Conservation (phyloP, 2,113 vertebrate genomes). For the Petaurus breviceps region DNA sequence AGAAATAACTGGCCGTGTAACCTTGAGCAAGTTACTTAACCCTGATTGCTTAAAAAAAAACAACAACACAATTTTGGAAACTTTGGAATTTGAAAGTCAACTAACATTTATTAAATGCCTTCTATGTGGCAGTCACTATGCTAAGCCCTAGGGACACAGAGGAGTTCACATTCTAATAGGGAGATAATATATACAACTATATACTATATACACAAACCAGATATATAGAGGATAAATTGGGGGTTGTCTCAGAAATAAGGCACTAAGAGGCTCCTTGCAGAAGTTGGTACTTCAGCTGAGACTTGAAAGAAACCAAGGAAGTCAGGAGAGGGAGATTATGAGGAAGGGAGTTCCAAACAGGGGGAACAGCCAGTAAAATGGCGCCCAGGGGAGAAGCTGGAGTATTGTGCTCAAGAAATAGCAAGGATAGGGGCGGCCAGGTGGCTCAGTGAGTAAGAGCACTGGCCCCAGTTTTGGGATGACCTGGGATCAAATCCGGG, state of each 20-base stretch:
- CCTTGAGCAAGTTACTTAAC: too few species aligned
- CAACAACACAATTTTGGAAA: not conserved
- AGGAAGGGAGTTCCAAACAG: not conserved
- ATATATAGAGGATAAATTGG: not conserved
- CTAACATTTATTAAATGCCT: not conserved
- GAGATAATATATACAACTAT: not conserved
- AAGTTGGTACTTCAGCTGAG: not conserved
- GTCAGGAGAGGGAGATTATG: not conserved
- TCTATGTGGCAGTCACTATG: not conserved
- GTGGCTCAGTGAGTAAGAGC: too few species aligned
- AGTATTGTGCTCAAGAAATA: not conserved
- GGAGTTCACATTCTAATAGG: not conserved
- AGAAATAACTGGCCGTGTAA: too few species aligned
- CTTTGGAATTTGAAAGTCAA: not conserved
- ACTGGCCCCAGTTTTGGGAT: too few species aligned
- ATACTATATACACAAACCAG: not conserved
- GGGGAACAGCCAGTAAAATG: not conserved
- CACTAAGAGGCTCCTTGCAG: not conserved
- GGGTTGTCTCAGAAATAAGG: not conserved
- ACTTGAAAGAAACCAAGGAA: not conserved
- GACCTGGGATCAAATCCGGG: too few species aligned
- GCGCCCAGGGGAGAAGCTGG: not conserved
- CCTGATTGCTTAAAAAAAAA: too few species aligned
- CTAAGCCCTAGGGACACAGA: not conserved
- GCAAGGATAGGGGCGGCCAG: too few species aligned